Evolutionary conservation across 2,888 invertebrate genomes (phyloP), one percentile per base, ranked within the genome.

Genomic region (Zaprionus bogoriensis): DNA sequence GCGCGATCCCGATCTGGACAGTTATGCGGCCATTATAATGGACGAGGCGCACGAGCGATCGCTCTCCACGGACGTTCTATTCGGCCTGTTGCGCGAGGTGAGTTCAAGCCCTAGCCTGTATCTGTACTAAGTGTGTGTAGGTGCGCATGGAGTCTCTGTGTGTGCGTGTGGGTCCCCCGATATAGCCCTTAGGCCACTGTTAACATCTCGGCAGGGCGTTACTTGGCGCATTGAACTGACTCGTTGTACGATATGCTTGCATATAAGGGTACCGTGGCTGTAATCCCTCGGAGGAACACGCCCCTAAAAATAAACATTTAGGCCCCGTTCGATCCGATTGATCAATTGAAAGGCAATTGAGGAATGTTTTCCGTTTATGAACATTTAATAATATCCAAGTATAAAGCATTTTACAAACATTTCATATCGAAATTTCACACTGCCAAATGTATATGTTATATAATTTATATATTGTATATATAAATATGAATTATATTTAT

Each of bases 31-130:
- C 0, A 93, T 99, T 78, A 99, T 99, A 77, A 99, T 99, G 99
- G 99, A 99, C 91, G 99, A 99, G 92, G 99, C 99, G 62, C 99
- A 99, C 92, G 99, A 99, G 91, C 92, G 99, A 1, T 99, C 99
- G 0, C 93, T 99, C 4, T 99, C 97, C 65, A 99, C 99, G 0
- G 99, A 99, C 90, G 99, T 99, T 51, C 93, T 99, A 36, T 99
- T 99, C 90, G 99, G 99, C 6, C 91, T 99, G 70, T 92, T 99
- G 9, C 92, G 98, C 89, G 98, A 98, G 93, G 97, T 97, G 85
- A 93, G 94, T 92, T 46, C 10, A 4, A 28, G 4, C 57, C 48
- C 4, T 17, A 28, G 28, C 9, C 4, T 28, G n/a, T n/a, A 0
- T 4, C 10, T 3, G 9, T 1, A 12, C 10, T 30, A 1, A n/a